Evolutionary conservation across 2,888 invertebrate genomes (phyloP).

Genomic region (Cremastobaeus sp.): DNA sequence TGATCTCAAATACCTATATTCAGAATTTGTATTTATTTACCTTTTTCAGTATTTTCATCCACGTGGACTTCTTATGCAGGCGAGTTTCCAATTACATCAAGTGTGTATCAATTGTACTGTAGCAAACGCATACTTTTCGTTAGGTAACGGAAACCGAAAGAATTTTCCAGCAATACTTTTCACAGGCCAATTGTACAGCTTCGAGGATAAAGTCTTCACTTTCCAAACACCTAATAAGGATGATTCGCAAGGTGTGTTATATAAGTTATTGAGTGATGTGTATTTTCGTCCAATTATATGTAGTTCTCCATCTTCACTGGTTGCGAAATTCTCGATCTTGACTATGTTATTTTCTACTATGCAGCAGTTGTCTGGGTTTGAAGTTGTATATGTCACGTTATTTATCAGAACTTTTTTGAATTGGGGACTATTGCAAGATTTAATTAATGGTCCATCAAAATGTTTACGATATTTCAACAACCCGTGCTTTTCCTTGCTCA

Average conservation of each 20-base stretch:
- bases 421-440: constrained; percentile 7
- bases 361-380: constrained; percentile 22
- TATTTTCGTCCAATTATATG: constrained; percentile 13
- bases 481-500: not conserved
- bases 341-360: constrained; percentile 4
- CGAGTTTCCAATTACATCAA: no score
- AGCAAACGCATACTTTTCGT: no score
- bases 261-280: not conserved
- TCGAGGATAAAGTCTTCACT: not conserved
- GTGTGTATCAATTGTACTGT: no score
- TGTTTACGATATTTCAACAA: no score
- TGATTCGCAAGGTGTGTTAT: constrained; percentile 1
- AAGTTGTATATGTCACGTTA: not conserved
- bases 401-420: constrained; percentile 3
- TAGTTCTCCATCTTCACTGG: not conserved
- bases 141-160: not conserved
- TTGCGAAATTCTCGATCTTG: constrained; percentile 7
- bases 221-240: not conserved
- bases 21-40: no score
- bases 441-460: constrained; percentile 10
- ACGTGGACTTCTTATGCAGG: no score
- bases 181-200: not conserved
- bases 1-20: no score
- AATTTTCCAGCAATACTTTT: not conserved
- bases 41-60: no score